These are phyloP conservation scores for Calameuta filiformis DNA, from an alignment of 2,888 invertebrate species.

Conservation along the genomic window DNA sequence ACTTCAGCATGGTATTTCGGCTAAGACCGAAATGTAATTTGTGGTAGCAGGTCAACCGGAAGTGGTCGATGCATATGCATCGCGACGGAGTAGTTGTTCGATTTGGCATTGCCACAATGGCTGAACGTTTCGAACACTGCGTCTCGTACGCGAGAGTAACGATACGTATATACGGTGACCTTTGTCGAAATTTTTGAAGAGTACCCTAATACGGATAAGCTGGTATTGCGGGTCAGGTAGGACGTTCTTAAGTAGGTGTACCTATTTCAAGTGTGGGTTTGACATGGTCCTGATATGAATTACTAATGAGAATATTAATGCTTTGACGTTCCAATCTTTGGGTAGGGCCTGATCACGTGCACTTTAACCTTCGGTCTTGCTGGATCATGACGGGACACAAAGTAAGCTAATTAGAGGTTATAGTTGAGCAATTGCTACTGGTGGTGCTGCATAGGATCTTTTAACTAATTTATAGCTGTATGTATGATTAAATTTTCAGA, in stretches of 20 bases:
- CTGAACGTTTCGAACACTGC: neutral
- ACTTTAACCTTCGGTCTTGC: neutral
- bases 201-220: neutral
- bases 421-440: neutral
- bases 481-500: neutral
- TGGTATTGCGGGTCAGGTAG: neutral
- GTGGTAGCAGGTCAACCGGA: conserved; percentile 18
- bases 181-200: neutral
- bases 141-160: neutral
- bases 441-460: neutral
- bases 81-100: conserved; percentile 44
- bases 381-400: neutral
- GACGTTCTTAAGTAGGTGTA: neutral
- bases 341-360: neutral
- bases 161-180: neutral
- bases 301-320: neutral
- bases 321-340: neutral
- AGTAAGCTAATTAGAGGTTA: neutral
- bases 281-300: neutral
- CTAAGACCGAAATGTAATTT: neutral
- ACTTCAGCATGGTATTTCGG: neutral
- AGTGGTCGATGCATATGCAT: conserved; percentile 51
- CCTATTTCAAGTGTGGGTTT: neutral
- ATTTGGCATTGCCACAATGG: conserved; percentile 6
- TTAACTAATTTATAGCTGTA: neutral